These are phyloP conservation scores for Aphelocoma coerulescens DNA, from an alignment of 2,113 vertebrate species.

Conservation along the genomic window DNA sequence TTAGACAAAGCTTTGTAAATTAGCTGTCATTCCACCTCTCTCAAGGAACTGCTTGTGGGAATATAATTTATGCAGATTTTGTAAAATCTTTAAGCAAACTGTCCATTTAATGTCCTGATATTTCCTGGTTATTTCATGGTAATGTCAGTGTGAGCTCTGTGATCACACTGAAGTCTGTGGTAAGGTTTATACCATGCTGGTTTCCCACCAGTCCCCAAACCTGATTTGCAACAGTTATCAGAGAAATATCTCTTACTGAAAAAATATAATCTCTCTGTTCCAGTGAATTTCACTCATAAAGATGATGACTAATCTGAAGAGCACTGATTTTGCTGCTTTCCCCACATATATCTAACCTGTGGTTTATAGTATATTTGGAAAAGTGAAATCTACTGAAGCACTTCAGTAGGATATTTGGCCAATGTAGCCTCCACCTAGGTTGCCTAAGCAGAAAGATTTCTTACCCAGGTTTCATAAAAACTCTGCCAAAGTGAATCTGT, in stretches of 20 bases:
- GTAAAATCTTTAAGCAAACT: background rate
- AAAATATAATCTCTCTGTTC: background rate
- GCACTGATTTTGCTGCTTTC: background rate
- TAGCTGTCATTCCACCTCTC: background rate
- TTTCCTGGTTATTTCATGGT: background rate
- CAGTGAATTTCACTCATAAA: background rate
- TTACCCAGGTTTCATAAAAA: slow-evolving; percentile 99
- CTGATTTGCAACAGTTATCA: background rate
- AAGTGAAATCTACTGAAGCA: background rate
- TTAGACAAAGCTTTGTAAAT: background rate
- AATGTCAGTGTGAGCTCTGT: background rate
- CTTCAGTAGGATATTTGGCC: background rate
- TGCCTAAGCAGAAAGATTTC: slow-evolving; percentile 42
- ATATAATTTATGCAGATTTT: background rate
- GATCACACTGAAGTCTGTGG: background rate
- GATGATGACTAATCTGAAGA: background rate
- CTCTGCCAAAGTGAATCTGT: slow-evolving; percentile 98
- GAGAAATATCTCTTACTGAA: background rate
- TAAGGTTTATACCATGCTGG: background rate
- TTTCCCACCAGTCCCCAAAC: background rate
- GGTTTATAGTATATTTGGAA: background rate
- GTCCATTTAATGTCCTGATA: background rate
- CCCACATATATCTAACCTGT: background rate
- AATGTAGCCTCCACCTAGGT: background rate
- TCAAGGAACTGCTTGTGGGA: background rate